Evolutionary conservation across 2,797 vertebrate species (phyloP), one percentile per base, ranked within the genome.

Genomic region (Avahi laniger): DNA sequence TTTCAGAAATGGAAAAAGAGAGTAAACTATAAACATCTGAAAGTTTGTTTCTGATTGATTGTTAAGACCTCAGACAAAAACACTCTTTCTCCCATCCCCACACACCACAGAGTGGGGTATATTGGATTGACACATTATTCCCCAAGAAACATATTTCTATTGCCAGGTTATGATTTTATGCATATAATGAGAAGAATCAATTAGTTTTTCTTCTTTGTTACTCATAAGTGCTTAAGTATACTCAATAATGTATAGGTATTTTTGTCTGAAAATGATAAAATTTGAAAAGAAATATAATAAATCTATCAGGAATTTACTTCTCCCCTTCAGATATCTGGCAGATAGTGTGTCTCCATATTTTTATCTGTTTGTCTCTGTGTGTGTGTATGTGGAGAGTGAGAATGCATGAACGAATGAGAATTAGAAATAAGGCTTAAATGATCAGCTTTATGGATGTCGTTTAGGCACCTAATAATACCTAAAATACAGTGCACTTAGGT

Each of bases 1-100:
- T 35, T 81, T 82, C 35, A 79, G 82, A 95, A 86, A n/a, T 88
- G 30, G 50, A 78, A 54, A 69, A 82, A 48, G 43, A 70, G 33
- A 70, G 54, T 28, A 50, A 61, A 83, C n/a, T 73, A 2, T 69
- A 57, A 70, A 59, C 30, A 38, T 7, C 7, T 46, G 38, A 38
- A 72, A 18, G 9, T 67, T 52, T 75, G 54, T 54, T 54, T 22
- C 52, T 89, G 59, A 38, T 17, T 46, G 35, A 41, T 69, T 67
- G 35, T 79, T 78, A 91, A 59, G 57, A 91, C 14, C 20, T 54
- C 41, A 38, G 57, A 84, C 22, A 43, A 35, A 91, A 89, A 20
- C 11, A 12, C 4, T 63, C 17, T 17, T 7, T n/a, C 15, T 13
- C 1, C 2, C 9, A 59, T 13, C 18, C 24, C 24, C 22, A 7